These are phyloP conservation scores for Emys orbicularis DNA, from an alignment of 2,797 vertebrate genomes.

Conservation along the genomic window DNA sequence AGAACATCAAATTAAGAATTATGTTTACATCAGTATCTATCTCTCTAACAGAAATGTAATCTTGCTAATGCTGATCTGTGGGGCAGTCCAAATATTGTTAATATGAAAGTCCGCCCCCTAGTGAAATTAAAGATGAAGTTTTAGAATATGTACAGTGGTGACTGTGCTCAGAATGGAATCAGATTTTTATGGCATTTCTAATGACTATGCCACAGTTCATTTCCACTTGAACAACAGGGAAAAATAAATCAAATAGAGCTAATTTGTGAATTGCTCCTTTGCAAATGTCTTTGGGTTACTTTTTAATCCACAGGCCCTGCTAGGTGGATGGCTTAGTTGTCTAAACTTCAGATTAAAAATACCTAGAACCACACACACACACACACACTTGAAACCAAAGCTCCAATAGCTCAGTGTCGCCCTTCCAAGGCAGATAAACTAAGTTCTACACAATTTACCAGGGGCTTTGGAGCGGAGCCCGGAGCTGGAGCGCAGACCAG, in stretches of 20 bases:
- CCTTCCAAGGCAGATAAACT: not conserved
- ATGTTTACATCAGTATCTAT: fast-evolving
- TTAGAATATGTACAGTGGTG: not conserved
- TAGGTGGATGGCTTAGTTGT: not conserved
- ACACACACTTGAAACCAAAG: not conserved
- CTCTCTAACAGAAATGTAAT: not conserved
- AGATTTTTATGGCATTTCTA: constrained; percentile 19
- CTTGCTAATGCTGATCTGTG: not conserved
- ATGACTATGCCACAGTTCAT: not conserved
- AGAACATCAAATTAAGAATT: not conserved
- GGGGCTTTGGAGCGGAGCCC: no score
- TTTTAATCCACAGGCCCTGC: not conserved
- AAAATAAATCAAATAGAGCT: not conserved
- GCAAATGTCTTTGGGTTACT: not conserved
- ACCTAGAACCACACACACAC: not conserved
- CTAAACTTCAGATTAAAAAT: not conserved
- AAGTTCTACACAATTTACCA: not conserved
- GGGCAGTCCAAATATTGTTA: not conserved
- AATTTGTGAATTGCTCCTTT: not conserved
- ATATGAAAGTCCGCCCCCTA: constrained; percentile 55
- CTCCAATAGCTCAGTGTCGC: not conserved
- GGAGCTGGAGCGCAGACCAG: no score
- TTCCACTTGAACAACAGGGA: not conserved
- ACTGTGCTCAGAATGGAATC: not conserved
- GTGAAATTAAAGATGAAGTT: not conserved